phyloP scores from a whole-genome alignment of 2,888 invertebrate genomes.

The Orchestes rusci region DNA sequence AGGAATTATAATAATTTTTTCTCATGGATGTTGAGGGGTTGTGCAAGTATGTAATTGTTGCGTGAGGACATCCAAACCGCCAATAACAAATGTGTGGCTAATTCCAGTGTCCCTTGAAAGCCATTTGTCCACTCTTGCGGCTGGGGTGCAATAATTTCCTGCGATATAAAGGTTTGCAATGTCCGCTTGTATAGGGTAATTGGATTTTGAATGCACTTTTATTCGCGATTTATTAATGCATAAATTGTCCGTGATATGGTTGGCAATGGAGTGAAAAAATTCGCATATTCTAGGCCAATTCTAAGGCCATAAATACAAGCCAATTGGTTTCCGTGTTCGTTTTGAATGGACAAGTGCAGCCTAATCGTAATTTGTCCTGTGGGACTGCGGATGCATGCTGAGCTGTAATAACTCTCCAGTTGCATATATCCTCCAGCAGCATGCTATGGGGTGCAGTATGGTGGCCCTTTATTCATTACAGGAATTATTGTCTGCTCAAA shows the following conservation, averaged over 20 bases:
- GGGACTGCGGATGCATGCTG: conserved; percentile 22
- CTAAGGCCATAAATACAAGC: conserved; percentile 22
- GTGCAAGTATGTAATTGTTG: no score
- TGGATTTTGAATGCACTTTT: conserved; percentile 19
- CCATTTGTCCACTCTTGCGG: conserved; percentile 25
- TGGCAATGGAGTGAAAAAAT: no score
- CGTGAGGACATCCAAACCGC: no score
- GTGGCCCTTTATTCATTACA: no score
- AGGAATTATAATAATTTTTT: no score
- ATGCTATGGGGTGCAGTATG: no score
- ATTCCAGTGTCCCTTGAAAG: conserved; percentile 25
- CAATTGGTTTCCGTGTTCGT: conserved; percentile 25
- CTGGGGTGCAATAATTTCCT: conserved; percentile 23
- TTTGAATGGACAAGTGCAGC: conserved; percentile 25
- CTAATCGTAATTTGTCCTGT: conserved; percentile 24
- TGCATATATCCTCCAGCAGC: conserved; percentile 19
- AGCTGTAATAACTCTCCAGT: conserved; percentile 24
- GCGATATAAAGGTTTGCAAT: conserved; percentile 16
- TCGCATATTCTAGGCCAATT: no score
- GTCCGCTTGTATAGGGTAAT: conserved; percentile 13
- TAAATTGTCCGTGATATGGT: conserved; percentile 2
- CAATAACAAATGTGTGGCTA: conserved; percentile 25
- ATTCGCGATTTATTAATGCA: conserved; percentile 15
- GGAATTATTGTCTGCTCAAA: no score
- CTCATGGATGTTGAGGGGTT: no score